Base-by-base conservation (phyloP, 2,888 invertebrate genomes). In the Lycia hirtaria region DNA sequence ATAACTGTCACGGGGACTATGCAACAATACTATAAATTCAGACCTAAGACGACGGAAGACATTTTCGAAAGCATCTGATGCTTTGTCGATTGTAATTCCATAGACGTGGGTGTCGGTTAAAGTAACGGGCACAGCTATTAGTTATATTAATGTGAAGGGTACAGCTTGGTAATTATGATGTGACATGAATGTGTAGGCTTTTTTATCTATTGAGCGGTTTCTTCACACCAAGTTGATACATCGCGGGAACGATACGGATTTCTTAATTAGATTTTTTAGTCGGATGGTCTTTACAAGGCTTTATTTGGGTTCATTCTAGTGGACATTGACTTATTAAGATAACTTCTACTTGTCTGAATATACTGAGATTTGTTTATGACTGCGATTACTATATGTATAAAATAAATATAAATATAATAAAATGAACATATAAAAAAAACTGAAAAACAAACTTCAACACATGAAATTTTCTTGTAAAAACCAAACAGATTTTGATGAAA, bases 1-100 rank as follows among this genome's bases (percentile, higher is more conserved):
- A 89, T 90, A 88, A 84, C 88, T 87, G 85, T 85, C 81, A 78
- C 75, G 85, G 86, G 83, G 80, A 71, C 71, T 75, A 72, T 71
- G 72, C 68, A 68, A 76, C 80, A 73, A 73, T 74, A 78, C 82
- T 72, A 88, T 89, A 90, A 90, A 90, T 90, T 79, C 72, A 80
- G 67, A 53, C 72, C 75, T 79, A 75, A 75, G 76, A 76, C 70
- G 73, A 68, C 72, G 75, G 80, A 80, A 83, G 82, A 87, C 87
- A 84, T 83, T 86, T 83, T 83, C 78, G 26, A 81, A 85, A 81
- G 83, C 83, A 85, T 87, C 83, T 76, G 82, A 86, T 83, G 81
- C 78, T 81, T 84, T 86, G 41, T 56, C 45, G 51, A 56, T 56
- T 56, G 83, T 83, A 72, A 76, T 76, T 73, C 74, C 66, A 76